Percentiles rank a stretch among this genome's conserved stretches.
Evolutionary conservation across 2,797 vertebrate genomes (phyloP).

Genomic region (Galago senegalensis): DNA sequence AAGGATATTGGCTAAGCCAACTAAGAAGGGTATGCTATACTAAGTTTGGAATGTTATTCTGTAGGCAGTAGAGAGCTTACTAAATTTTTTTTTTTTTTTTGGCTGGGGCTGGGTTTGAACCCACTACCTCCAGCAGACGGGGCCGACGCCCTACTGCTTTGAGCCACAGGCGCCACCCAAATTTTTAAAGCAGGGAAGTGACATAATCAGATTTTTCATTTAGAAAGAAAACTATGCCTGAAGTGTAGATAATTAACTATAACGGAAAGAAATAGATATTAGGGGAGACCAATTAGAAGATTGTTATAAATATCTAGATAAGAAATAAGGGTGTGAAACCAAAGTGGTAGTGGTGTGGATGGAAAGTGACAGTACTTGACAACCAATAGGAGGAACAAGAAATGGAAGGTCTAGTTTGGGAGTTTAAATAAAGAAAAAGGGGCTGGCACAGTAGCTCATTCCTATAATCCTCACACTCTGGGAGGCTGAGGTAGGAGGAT

Average conservation of each 20-base stretch:
- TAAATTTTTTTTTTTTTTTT: neutral
- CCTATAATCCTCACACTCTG: too few species aligned
- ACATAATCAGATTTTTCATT: neutral
- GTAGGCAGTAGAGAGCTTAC: neutral
- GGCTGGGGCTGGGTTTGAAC: too few species aligned
- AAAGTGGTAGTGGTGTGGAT: neutral
- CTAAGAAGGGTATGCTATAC: neutral
- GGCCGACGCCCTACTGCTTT: too few species aligned
- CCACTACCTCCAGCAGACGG: too few species aligned
- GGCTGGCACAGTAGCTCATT: too few species aligned
- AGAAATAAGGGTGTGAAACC: neutral
- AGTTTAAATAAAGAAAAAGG: neutral
- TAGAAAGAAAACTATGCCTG: neutral
- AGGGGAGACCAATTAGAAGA: neutral
- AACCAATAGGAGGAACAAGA: conserved; percentile 30
- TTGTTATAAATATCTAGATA: neutral
- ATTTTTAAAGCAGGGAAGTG: neutral
- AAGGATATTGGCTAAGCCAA: conserved; percentile 23
- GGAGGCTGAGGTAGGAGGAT: too few species aligned
- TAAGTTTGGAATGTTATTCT: neutral
- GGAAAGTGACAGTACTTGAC: neutral
- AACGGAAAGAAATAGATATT: neutral
- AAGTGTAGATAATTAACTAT: neutral
- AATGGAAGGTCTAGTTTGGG: conserved; percentile 6
- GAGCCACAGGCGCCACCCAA: too few species aligned